Evolutionary conservation across 37 sponge, comb jelly and placozoan genomes (phyloP), one percentile per base, ranked within the genome.

Genomic region (Spongia lamella): DNA sequence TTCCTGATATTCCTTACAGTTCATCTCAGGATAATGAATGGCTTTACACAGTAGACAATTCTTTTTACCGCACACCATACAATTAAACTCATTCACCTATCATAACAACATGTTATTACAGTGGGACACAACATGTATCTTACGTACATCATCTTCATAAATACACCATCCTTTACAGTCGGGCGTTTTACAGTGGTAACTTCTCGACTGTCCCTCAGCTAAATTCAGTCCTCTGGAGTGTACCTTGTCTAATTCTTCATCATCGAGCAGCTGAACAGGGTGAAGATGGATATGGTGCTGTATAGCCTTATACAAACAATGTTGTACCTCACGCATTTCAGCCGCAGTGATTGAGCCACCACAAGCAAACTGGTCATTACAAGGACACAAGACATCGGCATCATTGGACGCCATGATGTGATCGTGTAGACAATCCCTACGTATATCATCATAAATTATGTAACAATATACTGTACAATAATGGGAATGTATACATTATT

Each of bases 91-190:
- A 50, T 90, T 90, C 39, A 87, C 88, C 70, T 68, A 32, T 14
- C 17, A 35, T 5, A 55, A 16, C 1, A 29, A 37, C 50, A n/a
- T n/a, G n/a, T 53, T 22, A 68, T 1, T 17, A 68, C 35, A n/a
- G 38, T n/a, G 21, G 31, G 4, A 30, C 25, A 65, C 66, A 65
- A 35, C 13, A n/a, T n/a, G n/a, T n/a, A n/a, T 21, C 21, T 32
- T 50, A 36, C 66, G 38, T 21, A 88, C 82, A 20, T 95, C 92
- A 39, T 95, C 96, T 40, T 95, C 96, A 66, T 91, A 91, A 51
- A 95, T 79, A 71, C 96, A 95, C 83, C 88, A 91, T 19, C 92
- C 96, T 30, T 38, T 38, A 40, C 96, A 95, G 71, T 95, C 79
- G 5, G 86, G 35, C 0, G 92, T 85, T 51, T 54, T 32, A 56